These are phyloP conservation scores for Scaptomyza pallida DNA, from an alignment of 1,140 invertebrate genomes.

Conservation along the genomic window DNA sequence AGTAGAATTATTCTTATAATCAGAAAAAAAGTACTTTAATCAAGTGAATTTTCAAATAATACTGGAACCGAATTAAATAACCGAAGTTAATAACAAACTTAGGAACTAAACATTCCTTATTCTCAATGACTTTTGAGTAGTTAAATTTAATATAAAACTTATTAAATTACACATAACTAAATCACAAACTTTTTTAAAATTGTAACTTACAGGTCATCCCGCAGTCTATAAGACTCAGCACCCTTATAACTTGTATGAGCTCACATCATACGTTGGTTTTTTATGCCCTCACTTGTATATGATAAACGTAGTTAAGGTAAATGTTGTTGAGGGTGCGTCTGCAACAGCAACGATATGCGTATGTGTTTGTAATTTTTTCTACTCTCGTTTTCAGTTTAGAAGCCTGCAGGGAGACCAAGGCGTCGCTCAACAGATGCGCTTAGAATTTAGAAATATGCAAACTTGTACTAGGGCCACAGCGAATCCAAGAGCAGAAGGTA, in stretches of 20 bases:
- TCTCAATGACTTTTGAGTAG: too few relatives aligned
- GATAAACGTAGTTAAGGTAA: conserved; percentile 46
- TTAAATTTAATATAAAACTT: too few relatives aligned
- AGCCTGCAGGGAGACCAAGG: conserved; percentile 17
- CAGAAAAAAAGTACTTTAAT: too few relatives aligned
- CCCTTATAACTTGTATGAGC: neutral
- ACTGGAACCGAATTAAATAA: too few relatives aligned
- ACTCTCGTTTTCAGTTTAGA: conserved; percentile 66
- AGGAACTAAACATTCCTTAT: too few relatives aligned
- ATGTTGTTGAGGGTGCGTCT: conserved; percentile 54
- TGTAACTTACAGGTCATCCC: conserved; percentile 16
- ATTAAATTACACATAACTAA: too few relatives aligned
- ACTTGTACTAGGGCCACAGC: conserved; percentile 77
- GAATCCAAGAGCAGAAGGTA: conserved; percentile 29
- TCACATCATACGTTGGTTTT: neutral
- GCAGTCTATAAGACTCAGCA: neutral
- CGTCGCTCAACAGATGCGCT: conserved; percentile 72
- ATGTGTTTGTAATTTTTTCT: conserved; percentile 23
- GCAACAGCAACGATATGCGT: conserved; percentile 9
- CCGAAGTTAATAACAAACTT: too few relatives aligned
- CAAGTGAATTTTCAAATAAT: too few relatives aligned
- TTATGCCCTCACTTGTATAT: conserved; percentile 10
- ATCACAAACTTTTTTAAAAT: neutral
- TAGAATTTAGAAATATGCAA: conserved; percentile 82
- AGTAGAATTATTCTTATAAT: too few relatives aligned